Conservation (phyloP, 2,113 vertebrate genomes). For the Uria aalge region DNA sequence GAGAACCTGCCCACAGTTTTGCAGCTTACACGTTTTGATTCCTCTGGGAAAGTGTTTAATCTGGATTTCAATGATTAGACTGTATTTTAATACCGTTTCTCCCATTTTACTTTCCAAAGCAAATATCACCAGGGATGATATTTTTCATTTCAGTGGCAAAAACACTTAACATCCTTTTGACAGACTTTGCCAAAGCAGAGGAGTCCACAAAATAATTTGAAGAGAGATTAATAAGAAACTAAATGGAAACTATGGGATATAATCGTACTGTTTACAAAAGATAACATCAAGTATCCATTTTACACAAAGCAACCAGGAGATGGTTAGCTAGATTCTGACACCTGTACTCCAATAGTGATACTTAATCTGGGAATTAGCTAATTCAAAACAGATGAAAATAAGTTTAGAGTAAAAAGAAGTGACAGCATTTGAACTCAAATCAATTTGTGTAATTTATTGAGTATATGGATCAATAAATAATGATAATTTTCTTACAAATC, state of each 20-base stretch:
- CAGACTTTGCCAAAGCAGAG: neutral
- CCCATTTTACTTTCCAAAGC: neutral
- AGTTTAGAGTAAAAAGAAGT: neutral
- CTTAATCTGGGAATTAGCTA: neutral
- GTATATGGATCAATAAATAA: neutral
- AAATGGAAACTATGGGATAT: neutral
- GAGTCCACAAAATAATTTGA: neutral
- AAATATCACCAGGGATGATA: neutral
- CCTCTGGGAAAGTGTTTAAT: neutral
- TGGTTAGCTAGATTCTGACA: neutral
- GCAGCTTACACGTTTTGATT: neutral
- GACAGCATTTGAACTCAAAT: neutral
- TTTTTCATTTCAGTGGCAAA: neutral
- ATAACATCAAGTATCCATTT: neutral
- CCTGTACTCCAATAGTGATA: neutral
- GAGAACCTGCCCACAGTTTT: neutral
- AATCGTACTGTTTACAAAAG: neutral
- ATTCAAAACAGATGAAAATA: neutral
- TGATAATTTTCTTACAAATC: neutral
- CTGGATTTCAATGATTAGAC: neutral
- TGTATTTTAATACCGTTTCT: neutral
- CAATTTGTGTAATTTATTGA: neutral
- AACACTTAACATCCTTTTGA: neutral
- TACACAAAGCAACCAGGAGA: neutral
- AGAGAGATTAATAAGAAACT: neutral